Conservation (phyloP, 2,797 vertebrate species). For the Myotis findleyi region DNA sequence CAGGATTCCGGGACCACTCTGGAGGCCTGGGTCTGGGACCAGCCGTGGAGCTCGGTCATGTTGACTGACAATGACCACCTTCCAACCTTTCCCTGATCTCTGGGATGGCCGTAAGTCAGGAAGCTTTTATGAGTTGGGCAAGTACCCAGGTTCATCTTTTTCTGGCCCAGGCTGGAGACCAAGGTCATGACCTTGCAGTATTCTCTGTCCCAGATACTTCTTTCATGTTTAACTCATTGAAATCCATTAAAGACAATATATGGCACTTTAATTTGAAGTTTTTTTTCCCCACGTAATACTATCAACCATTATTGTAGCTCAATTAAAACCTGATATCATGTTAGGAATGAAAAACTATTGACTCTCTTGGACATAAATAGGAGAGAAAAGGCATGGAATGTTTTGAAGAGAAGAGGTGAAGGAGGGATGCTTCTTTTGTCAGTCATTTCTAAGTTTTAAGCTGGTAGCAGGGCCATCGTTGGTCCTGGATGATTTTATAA, state of each 20-base stretch:
- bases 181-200: not conserved
- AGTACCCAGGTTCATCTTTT: not conserved
- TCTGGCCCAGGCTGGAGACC: not conserved
- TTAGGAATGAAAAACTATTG: not conserved
- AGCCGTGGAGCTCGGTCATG: not conserved
- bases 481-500: not conserved
- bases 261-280: not conserved
- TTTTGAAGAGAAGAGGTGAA: not conserved
- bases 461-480: not conserved
- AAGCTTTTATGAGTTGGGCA: not conserved
- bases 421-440: not conserved
- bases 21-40: not conserved
- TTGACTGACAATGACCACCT: rapidly evolving
- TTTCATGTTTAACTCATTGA: not conserved
- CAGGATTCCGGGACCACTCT: not conserved
- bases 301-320: not conserved
- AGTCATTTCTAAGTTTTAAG: not conserved
- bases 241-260: not conserved
- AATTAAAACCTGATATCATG: not conserved
- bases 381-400: not conserved
- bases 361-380: not conserved
- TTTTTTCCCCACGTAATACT: not conserved
- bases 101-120: not conserved
- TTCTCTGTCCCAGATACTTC: not conserved
- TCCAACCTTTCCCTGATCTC: not conserved